Evolutionary conservation across 2,797 vertebrate species (phyloP).

Genomic region (Pyrocephalus nanus): DNA sequence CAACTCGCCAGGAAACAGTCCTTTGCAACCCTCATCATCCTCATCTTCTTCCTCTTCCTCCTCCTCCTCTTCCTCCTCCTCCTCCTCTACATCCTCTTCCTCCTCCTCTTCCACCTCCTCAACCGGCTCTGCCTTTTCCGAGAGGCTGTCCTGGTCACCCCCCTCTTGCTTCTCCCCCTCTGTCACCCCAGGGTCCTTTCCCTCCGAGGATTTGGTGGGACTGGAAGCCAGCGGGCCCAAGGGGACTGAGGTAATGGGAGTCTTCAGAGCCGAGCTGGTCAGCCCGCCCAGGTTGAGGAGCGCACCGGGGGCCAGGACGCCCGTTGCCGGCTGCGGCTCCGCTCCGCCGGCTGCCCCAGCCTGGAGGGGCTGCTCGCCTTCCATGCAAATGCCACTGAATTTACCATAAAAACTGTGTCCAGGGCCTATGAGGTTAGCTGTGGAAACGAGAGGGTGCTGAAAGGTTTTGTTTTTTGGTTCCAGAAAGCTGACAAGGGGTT

Average conservation of each 20-base stretch:
- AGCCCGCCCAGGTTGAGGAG: conserved; percentile 91
- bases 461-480: conserved; percentile 99
- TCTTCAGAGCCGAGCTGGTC: conserved; percentile 83
- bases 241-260: conserved; percentile 92
- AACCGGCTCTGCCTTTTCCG: conserved; percentile 76
- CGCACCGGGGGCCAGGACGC: conserved; percentile 83
- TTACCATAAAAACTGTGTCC: conserved; percentile 99
- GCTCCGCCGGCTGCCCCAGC: conserved; percentile 66
- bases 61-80: conserved; percentile 79
- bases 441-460: conserved; percentile 87
- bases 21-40: conserved; percentile 86
- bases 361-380: conserved; percentile 86
- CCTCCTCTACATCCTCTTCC: conserved; percentile 81
- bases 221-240: conserved; percentile 82
- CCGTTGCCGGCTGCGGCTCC: conserved; percentile 75
- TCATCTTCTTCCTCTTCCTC: conserved; percentile 85
- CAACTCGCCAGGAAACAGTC: conserved; percentile 87
- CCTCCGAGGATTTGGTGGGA: conserved; percentile 91
- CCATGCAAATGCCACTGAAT: conserved; percentile 97
- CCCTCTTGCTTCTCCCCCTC: conserved; percentile 74
- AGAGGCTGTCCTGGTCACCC: conserved; percentile 72
- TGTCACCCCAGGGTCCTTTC: conserved; percentile 75
- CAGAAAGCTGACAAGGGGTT: conserved; percentile 99
- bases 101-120: conserved; percentile 84
- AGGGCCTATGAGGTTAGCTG: conserved; percentile 91